Evolutionary conservation across 2,888 invertebrate genomes (phyloP), one percentile per base, ranked within the genome.

Genomic region (Autographa pulchrina): DNA sequence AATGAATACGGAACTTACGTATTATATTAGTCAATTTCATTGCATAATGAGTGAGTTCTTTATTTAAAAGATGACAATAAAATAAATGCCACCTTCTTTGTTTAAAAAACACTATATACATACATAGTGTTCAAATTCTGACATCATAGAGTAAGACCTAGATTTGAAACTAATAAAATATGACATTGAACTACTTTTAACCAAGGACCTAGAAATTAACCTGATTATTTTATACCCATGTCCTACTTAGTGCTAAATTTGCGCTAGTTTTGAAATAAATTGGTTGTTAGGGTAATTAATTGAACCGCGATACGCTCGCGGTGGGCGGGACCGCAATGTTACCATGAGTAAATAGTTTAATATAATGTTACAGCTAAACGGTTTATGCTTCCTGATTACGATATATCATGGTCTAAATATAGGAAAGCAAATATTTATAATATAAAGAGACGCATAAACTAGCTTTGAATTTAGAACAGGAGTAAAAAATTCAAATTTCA

Each of bases 201-300:
- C 35, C 77, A 67, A 81, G 82, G 76, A 72, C 78, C 74, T 65
- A 56, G 60, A 56, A 68, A 74, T 16, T 72, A 69, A 71, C 77
- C 77, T 58, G 41, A 74, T 76, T 80, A 77, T 77, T 85, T 82
- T 77, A 82, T 78, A 60, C 56, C 68, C 64, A 62, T 76, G 82
- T 75, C 70, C 82, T 75, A 82, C 78, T 68, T 80, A 70, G 66
- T 75, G 74, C 62, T 66, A 60, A 68, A 70, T 78, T 73, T 62
- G 71, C 76, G 74, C 70, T 69, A 78, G 64, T 77, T 74, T 76
- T 67, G 65, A 73, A 78, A 75, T 75, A 83, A 73, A 82, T 79
- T 75, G 80, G 78, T 72, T 69, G 65, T 72, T 63, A 60, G 52
- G 69, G 72, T 75, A 77, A 83, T 80, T 80, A 77, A 83, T 78